Evolutionary conservation across 2,888 invertebrate species (phyloP).

Genomic region (Altica lythri): DNA sequence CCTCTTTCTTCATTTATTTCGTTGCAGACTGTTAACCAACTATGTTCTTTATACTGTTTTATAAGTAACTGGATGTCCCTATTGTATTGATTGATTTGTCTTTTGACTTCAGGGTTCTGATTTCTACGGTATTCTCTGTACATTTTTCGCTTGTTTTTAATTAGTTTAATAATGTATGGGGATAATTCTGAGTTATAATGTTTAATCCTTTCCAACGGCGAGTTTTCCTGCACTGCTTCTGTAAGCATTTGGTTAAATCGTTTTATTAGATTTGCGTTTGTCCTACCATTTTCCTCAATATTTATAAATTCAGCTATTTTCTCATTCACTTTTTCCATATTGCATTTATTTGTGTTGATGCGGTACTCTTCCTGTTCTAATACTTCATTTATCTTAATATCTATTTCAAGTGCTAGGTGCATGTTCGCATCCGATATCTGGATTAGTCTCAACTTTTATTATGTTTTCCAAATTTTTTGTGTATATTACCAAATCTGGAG

Average conservation of each 20-base stretch:
- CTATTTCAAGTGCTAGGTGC: background rate
- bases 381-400: background rate
- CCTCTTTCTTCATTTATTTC: background rate
- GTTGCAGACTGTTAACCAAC: too few relatives aligned
- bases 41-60: slow-evolving; percentile 1
- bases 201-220: too few relatives aligned
- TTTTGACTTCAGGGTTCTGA: slow-evolving; percentile 1
- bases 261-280: background rate
- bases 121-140: background rate
- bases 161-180: background rate
- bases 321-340: background rate
- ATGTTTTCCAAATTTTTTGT: background rate
- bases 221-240: background rate
- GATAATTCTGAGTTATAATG: background rate
- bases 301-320: background rate
- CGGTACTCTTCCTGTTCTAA: background rate
- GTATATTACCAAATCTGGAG: background rate
- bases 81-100: background rate
- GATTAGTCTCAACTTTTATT: background rate
- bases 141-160: background rate
- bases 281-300: background rate
- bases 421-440: slow-evolving; percentile 2
- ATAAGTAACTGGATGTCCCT: slow-evolving; percentile 1
- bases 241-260: background rate
- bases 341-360: slow-evolving; percentile 2